These are phyloP conservation scores for Sander lucioperca DNA, from an alignment of 2,113 vertebrate genomes.

Conservation along the genomic window DNA sequence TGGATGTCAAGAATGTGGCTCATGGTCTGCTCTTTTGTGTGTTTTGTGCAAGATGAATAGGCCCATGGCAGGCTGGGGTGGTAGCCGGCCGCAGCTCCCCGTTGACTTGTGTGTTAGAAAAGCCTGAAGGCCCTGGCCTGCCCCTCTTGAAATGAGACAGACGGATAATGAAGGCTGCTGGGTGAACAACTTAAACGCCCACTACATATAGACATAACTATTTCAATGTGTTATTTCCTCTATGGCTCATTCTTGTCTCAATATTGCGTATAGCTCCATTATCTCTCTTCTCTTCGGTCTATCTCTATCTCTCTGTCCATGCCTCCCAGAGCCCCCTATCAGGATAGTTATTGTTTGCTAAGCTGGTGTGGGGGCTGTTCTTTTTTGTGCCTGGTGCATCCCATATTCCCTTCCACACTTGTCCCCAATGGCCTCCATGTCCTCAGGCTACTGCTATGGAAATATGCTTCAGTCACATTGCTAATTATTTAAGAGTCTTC, in stretches of 20 bases:
- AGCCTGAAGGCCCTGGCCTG: conserved; percentile 71
- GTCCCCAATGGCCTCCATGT: conserved; percentile 73
- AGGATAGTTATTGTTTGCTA: conserved; percentile 74
- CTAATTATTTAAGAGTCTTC: conserved; percentile 86
- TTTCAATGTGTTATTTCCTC: conserved; percentile 64
- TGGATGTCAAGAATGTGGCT: conserved; percentile 87
- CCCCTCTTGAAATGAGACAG: conserved; percentile 70
- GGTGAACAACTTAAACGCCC: conserved; percentile 72
- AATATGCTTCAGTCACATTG: conserved; percentile 82
- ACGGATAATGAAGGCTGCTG: conserved; percentile 68
- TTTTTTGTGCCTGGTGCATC: conserved; percentile 64
- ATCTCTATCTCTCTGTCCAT: conserved; percentile 45
- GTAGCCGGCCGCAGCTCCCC: conserved; percentile 61
- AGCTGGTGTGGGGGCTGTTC: conserved; percentile 67
- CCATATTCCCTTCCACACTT: conserved; percentile 68
- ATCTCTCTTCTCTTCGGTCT: conserved; percentile 37
- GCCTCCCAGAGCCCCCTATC: conserved; percentile 55
- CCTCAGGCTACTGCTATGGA: conserved; percentile 80
- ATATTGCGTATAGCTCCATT: conserved; percentile 46
- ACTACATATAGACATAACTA: conserved; percentile 63
- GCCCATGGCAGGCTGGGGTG: conserved; percentile 71
- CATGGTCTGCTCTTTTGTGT: conserved; percentile 84
- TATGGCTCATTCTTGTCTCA: conserved; percentile 52
- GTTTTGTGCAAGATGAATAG: conserved; percentile 81
- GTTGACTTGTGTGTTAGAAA: conserved; percentile 75